Evolutionary conservation across 2,888 invertebrate genomes (phyloP).

Genomic region (Drosophila kambysellisi): DNA sequence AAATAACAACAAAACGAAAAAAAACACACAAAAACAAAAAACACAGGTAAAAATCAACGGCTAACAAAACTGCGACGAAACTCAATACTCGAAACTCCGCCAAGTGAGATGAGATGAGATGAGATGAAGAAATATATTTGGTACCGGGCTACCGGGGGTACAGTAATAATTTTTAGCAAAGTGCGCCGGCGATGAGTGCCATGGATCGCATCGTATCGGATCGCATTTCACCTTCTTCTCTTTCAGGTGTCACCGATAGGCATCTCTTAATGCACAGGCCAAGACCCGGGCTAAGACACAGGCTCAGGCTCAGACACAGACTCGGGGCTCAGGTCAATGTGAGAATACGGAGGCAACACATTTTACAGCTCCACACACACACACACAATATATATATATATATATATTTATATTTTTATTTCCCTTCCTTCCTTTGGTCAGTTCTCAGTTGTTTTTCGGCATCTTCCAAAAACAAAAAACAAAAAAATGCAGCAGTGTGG

Average conservation of each 20-base stretch:
- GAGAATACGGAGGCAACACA: slow-evolving; percentile 61
- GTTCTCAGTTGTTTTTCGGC: slow-evolving; percentile 48
- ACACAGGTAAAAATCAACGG: slow-evolving; percentile 74
- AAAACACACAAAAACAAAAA: slow-evolving; percentile 51
- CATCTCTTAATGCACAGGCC: slow-evolving; percentile 81
- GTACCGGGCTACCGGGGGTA: slow-evolving; percentile 49
- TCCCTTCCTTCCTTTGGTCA: slow-evolving; percentile 43
- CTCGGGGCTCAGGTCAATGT: slow-evolving; percentile 45
- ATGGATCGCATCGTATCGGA: slow-evolving; percentile 80
- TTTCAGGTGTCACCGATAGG: slow-evolving; percentile 84
- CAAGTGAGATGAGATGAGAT: slow-evolving; percentile 2
- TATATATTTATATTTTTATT: background rate
- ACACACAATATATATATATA: background rate
- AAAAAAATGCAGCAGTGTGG: slow-evolving; percentile 66
- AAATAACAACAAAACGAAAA: slow-evolving; percentile 23
- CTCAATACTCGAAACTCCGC: slow-evolving; percentile 63
- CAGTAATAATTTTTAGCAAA: slow-evolving; percentile 73
- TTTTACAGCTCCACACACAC: slow-evolving; percentile 62
- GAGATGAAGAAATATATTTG: slow-evolving; percentile 69
- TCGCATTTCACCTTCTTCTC: slow-evolving; percentile 83
- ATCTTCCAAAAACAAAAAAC: slow-evolving; percentile 25
- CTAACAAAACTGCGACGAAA: slow-evolving; percentile 72
- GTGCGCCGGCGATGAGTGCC: slow-evolving; percentile 70
- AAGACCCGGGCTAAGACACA: slow-evolving; percentile 29
- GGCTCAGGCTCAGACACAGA: slow-evolving; percentile 13